Base-by-base conservation (phyloP, 2,888 invertebrate genomes). In the Sarcophaga subvicina region DNA sequence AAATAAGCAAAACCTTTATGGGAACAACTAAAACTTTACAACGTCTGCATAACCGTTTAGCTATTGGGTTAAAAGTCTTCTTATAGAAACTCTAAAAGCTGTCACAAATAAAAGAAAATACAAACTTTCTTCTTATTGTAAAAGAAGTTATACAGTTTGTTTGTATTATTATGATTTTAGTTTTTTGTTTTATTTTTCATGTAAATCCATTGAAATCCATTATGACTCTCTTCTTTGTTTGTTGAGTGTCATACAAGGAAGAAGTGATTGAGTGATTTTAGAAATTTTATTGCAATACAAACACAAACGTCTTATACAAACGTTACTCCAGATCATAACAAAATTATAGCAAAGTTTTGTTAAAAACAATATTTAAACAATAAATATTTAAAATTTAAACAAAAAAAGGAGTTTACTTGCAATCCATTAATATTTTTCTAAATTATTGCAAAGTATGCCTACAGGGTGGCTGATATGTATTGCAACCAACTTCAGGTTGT, bases 131-230 rank as follows among this genome's bases (percentile, higher is more conserved):
- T 54, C 62, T 14, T 49, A 63, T 45, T 76, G 8, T 70, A 59
- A 60, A 49, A 77, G 47, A 66, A 72, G 77, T 64, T 77, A 10
- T 3, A 37, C 10, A 37, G 37, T 37, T 37, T 37, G 37, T 49
- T 49, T 49, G 49, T 2, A 14, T 3, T 49, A 49, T 49, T 14
- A 49, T 20, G 20, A 20, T 49, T 14, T 49, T 49, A 49, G 77
- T 77, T 49, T 20, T 75, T 66, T 20, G 27, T 17, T n/a, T n/a
- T 60, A 12, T 62, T 71, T 47, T 5, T 60, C 72, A 45, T 22
- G 25, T 66, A 78, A 73, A 78, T 54, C 72, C 83, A 83, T 83
- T 73, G 72, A 49, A 72, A 78, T 66, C 62, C 83, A 83, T 83
- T 83, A 83, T 67, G 66, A 71, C 25, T 71, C 66, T 69, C 76